Evolutionary conservation across 2,113 vertebrate genomes (phyloP), one percentile per base, ranked within the genome.

Genomic region (Tinamus guttatus): DNA sequence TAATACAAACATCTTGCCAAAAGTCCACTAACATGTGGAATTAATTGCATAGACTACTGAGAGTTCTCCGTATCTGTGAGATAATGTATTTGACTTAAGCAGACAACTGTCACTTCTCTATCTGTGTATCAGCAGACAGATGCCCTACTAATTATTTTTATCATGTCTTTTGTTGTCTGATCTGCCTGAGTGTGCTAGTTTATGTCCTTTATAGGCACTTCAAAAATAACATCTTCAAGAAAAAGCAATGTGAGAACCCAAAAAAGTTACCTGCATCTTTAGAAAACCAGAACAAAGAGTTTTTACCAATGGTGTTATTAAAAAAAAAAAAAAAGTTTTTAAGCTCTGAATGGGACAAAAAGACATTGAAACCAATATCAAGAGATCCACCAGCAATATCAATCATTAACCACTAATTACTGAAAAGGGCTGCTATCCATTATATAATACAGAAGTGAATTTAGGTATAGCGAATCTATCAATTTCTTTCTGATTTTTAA

Each of bases 141-240:
- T 80, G 93, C 5, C 36, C 68, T 22, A 71, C 68, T 84, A 83
- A 94, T 95, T 85, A 85, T 71, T 89, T 87, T 91, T 82, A 96
- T 82, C 93, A 12, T 36, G 1, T 62, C 76, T 94, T 58, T 74
- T 5, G 24, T 70, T 77, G 54, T 54, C 90, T 94, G 65, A 93
- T 90, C 92, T 90, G 11, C 74, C 69, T 88, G 36, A 51, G n/a
- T 56, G 85, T 11, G 56, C 77, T 54, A 49, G 41, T 67, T 28
- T 70, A 4, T 88, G 49, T 3, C 60, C 62, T 86, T 94, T 64
- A 71, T 25, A 86, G 4, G 7, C 67, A 45, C 43, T 93, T 87
- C 64, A 74, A 41, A 92, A 74, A 2, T 5, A 86, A 65, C 19
- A 47, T 6, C 6, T 62, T 88, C 30, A 54, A 67, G 17, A 92